Evolutionary conservation across 2,113 vertebrate species (phyloP).

Genomic region (Melanerpes aurifrons): DNA sequence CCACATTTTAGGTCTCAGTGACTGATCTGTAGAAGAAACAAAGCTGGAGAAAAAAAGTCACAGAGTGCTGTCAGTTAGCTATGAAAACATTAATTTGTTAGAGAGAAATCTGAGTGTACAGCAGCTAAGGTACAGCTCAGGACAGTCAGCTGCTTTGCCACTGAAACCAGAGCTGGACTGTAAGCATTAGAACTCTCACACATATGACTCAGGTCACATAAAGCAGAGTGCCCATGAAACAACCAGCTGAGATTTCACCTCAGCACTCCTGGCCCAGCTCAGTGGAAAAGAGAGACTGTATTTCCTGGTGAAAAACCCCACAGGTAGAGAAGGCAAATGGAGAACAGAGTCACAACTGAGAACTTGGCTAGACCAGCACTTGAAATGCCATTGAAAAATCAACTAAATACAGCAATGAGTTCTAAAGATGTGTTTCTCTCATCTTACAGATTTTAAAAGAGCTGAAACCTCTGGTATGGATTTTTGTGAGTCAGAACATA

Average conservation of each 20-base stretch:
- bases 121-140: background rate
- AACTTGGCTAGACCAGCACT: background rate
- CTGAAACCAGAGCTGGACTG: background rate
- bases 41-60: background rate
- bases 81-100: background rate
- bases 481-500: constrained; percentile 80
- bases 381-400: background rate
- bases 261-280: background rate
- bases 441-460: constrained; percentile 81
- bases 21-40: background rate
- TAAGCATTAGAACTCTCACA: background rate
- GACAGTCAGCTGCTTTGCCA: background rate
- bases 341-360: background rate
- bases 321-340: background rate
- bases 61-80: background rate
- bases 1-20: background rate
- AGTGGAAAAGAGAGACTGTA: background rate
- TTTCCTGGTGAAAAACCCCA: background rate
- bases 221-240: background rate
- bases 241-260: background rate
- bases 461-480: constrained; percentile 77
- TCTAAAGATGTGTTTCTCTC: background rate
- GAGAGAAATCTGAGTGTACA: background rate
- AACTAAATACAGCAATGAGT: accelerated
- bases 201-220: background rate